Evolutionary conservation across 2,888 invertebrate genomes (phyloP).

Genomic region (Horisme vitalbata): DNA sequence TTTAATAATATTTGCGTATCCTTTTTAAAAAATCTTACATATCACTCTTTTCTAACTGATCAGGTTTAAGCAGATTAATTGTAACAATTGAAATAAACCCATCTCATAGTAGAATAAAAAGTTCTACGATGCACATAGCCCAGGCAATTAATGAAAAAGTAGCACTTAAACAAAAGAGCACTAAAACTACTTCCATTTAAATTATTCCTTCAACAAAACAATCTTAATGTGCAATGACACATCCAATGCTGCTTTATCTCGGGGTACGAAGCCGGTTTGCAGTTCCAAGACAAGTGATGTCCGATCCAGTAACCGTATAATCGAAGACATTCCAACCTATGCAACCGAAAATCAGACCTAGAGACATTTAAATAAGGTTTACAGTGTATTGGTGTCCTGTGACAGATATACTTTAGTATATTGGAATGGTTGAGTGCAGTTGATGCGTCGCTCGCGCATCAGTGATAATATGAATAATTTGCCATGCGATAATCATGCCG

Average conservation of each 20-base stretch:
- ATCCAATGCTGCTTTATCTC: constrained; percentile 51
- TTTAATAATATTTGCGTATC: background rate
- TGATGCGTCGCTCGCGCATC: constrained; percentile 45
- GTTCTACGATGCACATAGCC: constrained; percentile 28
- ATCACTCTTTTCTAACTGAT: background rate
- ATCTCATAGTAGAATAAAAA: constrained; percentile 28
- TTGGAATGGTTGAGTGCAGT: constrained; percentile 23
- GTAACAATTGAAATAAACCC: constrained; percentile 21
- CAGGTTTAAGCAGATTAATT: constrained; percentile 14
- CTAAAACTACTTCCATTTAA: constrained; percentile 39
- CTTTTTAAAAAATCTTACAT: background rate
- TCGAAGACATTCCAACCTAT: constrained; percentile 27
- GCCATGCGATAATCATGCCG: constrained; percentile 52
- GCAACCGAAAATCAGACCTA: constrained; percentile 10
- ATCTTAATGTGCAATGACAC: constrained; percentile 56
- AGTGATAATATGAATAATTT: constrained; percentile 56
- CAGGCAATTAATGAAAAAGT: constrained; percentile 33
- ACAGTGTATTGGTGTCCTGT: constrained; percentile 8
- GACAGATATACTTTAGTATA: constrained; percentile 17
- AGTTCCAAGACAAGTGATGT: constrained; percentile 43
- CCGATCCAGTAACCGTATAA: constrained; percentile 49
- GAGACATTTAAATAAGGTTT: constrained; percentile 13
- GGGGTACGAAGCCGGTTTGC: constrained; percentile 38
- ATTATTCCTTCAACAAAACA: constrained; percentile 48
- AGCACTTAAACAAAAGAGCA: constrained; percentile 31